phyloP scores from a whole-genome alignment of 2,797 vertebrate genomes.

The Petrocephalus sullivani region DNA sequence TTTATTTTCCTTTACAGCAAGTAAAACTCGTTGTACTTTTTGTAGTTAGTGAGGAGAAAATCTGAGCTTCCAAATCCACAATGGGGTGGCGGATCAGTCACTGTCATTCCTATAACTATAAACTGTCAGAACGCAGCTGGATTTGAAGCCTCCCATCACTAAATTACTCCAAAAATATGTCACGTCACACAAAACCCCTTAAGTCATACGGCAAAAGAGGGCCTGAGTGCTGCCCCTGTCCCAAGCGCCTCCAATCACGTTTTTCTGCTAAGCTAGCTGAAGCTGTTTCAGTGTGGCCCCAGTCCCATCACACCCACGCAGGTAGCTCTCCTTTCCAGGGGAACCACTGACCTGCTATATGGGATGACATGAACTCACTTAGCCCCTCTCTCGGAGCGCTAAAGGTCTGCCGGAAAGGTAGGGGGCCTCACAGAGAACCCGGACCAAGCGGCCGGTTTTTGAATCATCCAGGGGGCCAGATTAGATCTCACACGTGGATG shows the following conservation, averaged over 20 bases:
- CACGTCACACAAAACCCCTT: not conserved
- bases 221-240: not conserved
- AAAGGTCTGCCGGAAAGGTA: not conserved
- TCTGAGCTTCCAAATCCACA: not conserved
- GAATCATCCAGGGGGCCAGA: not conserved
- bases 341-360: not conserved
- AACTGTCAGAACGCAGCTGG: not conserved
- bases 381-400: not conserved
- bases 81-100: not conserved
- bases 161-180: not conserved
- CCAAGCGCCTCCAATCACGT: not conserved
- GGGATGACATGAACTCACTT: not conserved
- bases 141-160: not conserved
- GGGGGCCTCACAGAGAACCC: not conserved
- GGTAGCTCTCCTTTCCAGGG: not conserved
- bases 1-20: too few species aligned
- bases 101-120: not conserved
- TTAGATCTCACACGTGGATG: not conserved
- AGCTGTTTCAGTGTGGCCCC: not conserved
- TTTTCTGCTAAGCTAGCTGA: not conserved
- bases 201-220: not conserved
- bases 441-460: not conserved
- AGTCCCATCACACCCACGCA: not conserved
- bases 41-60: not conserved
- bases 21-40: not conserved